Conservation (phyloP, 1,140 invertebrate genomes). For the Acromyrmex heyeri region DNA sequence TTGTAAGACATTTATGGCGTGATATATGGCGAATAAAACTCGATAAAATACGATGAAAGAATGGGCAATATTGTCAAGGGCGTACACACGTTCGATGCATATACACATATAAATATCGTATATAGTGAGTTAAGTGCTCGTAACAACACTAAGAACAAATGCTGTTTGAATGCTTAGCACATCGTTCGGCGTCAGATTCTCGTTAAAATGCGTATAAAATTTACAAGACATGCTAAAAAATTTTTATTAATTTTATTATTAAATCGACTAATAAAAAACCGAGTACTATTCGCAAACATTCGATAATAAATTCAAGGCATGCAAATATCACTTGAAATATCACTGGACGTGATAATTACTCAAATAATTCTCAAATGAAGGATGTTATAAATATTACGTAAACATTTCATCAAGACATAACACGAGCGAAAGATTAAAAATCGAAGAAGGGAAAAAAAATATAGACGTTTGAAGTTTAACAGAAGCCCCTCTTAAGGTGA, state of each 20-base stretch:
- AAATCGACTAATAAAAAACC: not conserved
- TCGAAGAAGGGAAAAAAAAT: conserved; percentile 48
- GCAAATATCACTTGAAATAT: not conserved
- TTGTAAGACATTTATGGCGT: conserved; percentile 16
- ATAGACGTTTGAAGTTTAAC: conserved; percentile 75
- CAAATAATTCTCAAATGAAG: conserved; percentile 16
- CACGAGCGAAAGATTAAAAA: conserved; percentile 29
- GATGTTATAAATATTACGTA: conserved; percentile 54
- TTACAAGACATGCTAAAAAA: not conserved
- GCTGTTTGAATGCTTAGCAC: conserved; percentile 17
- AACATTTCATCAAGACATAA: conserved; percentile 53
- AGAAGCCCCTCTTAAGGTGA: conserved; percentile 81
- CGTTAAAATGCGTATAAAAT: conserved; percentile 24
- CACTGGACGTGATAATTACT: not conserved
- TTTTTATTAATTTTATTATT: not conserved
- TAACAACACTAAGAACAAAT: conserved; percentile 20
- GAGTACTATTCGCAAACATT: not conserved
- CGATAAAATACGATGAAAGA: conserved; percentile 21
- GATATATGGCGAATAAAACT: conserved; percentile 28
- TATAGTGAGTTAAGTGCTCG: conserved; percentile 17
- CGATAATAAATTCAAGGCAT: not conserved
- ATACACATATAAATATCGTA: conserved; percentile 17
- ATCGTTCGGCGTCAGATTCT: not conserved
- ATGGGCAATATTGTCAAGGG: conserved; percentile 20
- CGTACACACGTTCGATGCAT: not conserved